These are phyloP conservation scores for Glossophaga mutica DNA, from an alignment of 2,797 vertebrate genomes.

Conservation along the genomic window DNA sequence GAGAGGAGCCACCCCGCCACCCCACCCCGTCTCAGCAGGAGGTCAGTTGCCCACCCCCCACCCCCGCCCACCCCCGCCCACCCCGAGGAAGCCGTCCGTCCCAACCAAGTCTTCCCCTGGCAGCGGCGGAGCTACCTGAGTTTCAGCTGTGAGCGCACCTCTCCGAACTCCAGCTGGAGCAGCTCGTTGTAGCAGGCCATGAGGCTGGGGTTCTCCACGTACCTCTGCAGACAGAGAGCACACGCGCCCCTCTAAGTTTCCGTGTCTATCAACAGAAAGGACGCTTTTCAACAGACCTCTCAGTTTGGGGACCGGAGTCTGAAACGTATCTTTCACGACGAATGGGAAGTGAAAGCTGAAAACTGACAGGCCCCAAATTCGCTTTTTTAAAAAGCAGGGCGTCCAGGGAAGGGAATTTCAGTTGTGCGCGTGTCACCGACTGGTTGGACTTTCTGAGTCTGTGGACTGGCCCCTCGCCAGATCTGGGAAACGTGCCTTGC, in stretches of 20 bases:
- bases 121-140: conserved; percentile 86
- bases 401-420: neutral
- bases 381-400: neutral
- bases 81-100: neutral
- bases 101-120: no score
- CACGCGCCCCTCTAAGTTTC: neutral
- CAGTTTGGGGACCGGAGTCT: neutral
- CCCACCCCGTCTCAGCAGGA: neutral
- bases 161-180: conserved; percentile 94
- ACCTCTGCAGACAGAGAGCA: conserved; percentile 86
- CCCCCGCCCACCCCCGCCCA: no score
- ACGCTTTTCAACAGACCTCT: neutral
- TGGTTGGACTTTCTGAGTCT: neutral
- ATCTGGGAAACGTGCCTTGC: neutral
- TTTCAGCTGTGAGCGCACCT: conserved; percentile 96
- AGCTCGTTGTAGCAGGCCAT: conserved; percentile 99
- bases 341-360: neutral
- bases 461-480: neutral
- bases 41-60: neutral
- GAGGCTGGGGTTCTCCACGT: conserved; percentile 93
- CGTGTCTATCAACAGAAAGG: neutral
- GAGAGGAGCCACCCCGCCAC: neutral
- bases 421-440: neutral
- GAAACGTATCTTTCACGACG: neutral
- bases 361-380: neutral